phyloP scores from a whole-genome alignment of 2,888 invertebrate species.

The Eudemis profundana region DNA sequence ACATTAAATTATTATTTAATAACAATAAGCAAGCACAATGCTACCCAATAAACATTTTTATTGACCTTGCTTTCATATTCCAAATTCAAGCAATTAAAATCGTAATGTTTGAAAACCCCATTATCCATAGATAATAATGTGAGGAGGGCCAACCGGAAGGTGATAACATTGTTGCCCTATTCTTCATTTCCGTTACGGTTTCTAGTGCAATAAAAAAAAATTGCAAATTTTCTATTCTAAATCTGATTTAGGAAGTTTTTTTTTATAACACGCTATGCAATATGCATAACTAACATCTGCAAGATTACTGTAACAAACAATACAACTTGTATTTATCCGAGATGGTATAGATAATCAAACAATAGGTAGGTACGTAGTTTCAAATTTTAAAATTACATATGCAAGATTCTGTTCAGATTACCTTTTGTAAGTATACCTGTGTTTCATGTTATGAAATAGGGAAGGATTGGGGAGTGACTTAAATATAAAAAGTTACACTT shows the following conservation, averaged over 20 bases:
- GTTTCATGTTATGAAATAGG: too few relatives aligned
- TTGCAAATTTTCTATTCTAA: conserved; percentile 2
- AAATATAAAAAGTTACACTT: too few relatives aligned
- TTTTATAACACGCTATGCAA: not conserved
- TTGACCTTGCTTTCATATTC: conserved; percentile 41
- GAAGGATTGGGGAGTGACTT: too few relatives aligned
- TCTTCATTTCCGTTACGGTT: conserved; percentile 68
- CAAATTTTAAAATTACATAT: too few relatives aligned
- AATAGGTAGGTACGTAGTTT: not conserved
- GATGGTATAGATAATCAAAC: not conserved
- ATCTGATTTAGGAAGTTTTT: conserved; percentile 11
- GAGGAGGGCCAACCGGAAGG: conserved; percentile 14
- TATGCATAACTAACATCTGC: not conserved
- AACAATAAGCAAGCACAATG: too few relatives aligned
- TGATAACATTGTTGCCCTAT: conserved; percentile 43
- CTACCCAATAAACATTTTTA: conserved; percentile 1
- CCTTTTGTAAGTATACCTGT: too few relatives aligned
- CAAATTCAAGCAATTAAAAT: conserved; percentile 2
- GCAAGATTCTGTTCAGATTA: too few relatives aligned
- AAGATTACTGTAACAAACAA: not conserved
- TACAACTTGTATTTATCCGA: not conserved
- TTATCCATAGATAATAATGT: conserved; percentile 39
- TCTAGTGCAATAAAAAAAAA: conserved; percentile 62
- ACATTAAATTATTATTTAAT: too few relatives aligned
- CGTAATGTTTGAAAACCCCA: not conserved